Conservation (phyloP, 2,113 vertebrate species). For the Andinoacara biseriatus region DNA sequence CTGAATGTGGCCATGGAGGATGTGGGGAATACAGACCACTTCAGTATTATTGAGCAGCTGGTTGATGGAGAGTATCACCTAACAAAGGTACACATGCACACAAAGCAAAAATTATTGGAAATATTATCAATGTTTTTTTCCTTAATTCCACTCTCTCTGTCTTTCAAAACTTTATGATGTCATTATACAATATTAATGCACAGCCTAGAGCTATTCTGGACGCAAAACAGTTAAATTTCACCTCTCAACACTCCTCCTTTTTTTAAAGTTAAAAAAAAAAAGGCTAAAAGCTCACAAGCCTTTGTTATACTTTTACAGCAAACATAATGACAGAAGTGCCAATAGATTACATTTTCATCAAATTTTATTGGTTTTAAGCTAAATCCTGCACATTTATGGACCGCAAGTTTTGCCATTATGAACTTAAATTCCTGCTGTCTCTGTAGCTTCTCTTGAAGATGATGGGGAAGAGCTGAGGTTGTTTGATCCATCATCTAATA, state of each 20-base stretch:
- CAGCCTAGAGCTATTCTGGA: not conserved
- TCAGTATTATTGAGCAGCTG: slow-evolving; percentile 79
- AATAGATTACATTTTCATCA: not conserved
- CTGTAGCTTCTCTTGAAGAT: slow-evolving; percentile 78
- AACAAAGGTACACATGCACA: slow-evolving; percentile 71
- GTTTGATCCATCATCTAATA: not conserved
- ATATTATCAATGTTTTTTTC: not conserved
- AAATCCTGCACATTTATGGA: not conserved
- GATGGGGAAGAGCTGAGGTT: slow-evolving; percentile 75
- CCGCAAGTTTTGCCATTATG: not conserved
- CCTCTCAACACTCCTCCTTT: not conserved
- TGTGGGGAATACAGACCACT: slow-evolving; percentile 79
- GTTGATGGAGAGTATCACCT: slow-evolving; percentile 77
- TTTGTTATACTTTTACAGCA: too few species aligned
- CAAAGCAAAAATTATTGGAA: not conserved
- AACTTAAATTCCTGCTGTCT: not conserved
- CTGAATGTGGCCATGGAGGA: slow-evolving; percentile 78
- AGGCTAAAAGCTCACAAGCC: not conserved
- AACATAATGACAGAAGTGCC: too few species aligned
- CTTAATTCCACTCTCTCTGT: not conserved
- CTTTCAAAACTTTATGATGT: not conserved
- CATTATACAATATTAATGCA: not conserved
- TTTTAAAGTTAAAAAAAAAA: not conserved
- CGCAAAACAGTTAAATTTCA: not conserved
- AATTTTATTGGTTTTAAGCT: not conserved